Evolutionary conservation across 2,888 invertebrate genomes (phyloP).

Genomic region (Volucella inanis): DNA sequence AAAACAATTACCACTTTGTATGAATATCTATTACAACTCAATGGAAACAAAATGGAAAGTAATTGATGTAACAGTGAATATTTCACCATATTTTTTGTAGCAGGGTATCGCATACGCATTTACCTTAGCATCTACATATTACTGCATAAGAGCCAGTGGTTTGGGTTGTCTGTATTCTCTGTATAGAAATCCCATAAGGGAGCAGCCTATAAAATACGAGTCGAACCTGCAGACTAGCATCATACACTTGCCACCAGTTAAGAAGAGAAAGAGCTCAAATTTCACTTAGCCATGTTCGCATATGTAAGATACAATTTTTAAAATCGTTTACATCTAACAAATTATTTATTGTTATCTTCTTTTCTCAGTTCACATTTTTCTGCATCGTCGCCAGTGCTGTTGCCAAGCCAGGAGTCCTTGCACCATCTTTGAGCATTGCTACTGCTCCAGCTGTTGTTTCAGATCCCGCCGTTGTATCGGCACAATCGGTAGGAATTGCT

Average conservation of each 20-base stretch:
- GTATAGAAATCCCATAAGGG: no score
- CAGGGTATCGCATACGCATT: no score
- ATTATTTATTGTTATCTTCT: background rate
- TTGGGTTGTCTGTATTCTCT: no score
- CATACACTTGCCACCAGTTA: conserved; percentile 39
- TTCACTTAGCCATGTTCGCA: conserved; percentile 53
- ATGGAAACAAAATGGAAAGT: no score
- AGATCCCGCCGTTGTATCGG: background rate
- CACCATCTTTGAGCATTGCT: no score
- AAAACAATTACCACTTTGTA: no score
- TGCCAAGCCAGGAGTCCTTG: background rate
- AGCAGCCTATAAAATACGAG: conserved; percentile 15
- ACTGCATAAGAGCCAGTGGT: no score
- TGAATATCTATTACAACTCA: no score
- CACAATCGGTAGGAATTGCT: background rate
- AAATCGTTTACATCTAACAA: background rate
- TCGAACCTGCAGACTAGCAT: background rate
- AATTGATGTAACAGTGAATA: no score
- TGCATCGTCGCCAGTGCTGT: conserved; percentile 9
- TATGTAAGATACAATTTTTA: conserved; percentile 37
- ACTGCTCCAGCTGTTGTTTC: background rate
- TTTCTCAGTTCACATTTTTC: conserved; percentile 21
- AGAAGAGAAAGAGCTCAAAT: conserved; percentile 3
- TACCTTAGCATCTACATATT: no score
- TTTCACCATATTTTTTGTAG: no score